A percentile compares a stretch with the other conserved stretches of the same genome.
Conservation (phyloP, 2,888 invertebrate genomes). For the Chouioia cunea region DNA sequence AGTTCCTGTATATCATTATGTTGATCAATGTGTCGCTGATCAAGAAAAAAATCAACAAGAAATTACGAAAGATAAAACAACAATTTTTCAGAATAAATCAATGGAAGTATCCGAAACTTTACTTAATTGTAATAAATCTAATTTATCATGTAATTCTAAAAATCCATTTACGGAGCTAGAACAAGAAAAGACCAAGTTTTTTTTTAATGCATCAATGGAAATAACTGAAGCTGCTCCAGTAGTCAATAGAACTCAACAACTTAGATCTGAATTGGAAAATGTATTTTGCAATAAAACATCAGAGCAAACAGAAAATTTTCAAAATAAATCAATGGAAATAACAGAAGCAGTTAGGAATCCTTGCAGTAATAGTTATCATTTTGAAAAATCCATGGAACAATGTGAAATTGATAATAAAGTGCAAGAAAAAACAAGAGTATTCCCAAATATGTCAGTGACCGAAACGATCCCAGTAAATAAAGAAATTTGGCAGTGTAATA, state of each 20-base stretch:
- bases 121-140: too few species aligned
- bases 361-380: not conserved
- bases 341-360: too few species aligned
- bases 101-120: not conserved
- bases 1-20: constrained; percentile 7
- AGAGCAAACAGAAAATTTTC: not conserved
- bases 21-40: not conserved
- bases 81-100: not conserved
- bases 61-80: not conserved
- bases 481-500: too few species aligned
- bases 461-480: too few species aligned
- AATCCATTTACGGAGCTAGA: not conserved
- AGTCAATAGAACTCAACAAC: too few species aligned
- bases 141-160: constrained; percentile 1
- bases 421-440: too few species aligned
- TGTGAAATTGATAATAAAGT: not conserved
- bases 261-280: too few species aligned
- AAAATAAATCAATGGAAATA: constrained; percentile 3
- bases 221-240: constrained; percentile 40
- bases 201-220: constrained; percentile 46
- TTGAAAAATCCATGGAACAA: not conserved
- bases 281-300: too few species aligned
- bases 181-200: constrained; percentile 6
- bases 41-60: not conserved
- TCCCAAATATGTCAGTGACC: too few species aligned